Conservation (phyloP, 2,888 invertebrate species). For the Cheilosia urbana region DNA sequence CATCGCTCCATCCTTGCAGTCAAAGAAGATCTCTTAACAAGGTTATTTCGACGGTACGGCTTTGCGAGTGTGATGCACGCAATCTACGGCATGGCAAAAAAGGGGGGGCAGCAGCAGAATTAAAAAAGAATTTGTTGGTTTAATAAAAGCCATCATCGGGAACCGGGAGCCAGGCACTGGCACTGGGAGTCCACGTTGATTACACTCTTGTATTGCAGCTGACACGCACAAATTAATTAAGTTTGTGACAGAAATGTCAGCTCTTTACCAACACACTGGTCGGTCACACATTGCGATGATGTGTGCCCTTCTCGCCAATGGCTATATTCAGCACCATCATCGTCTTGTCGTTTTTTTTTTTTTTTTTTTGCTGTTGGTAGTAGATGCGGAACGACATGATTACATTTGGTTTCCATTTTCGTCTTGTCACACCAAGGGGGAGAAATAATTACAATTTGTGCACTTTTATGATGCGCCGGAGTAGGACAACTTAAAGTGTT, state of each 20-base stretch:
- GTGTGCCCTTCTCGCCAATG: conserved; percentile 36
- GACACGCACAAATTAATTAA: conserved; percentile 70
- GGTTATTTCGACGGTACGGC: conserved; percentile 49
- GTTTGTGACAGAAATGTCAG: conserved; percentile 66
- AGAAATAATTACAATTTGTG: conserved; percentile 51
- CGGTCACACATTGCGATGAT: conserved; percentile 43
- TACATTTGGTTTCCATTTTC: conserved; percentile 26
- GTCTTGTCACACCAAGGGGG: conserved; percentile 14
- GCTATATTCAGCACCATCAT: conserved; percentile 34
- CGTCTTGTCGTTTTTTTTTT: not conserved
- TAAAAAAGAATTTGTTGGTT: conserved; percentile 43
- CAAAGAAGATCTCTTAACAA: conserved; percentile 62
- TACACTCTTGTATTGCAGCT: conserved; percentile 63
- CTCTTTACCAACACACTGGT: conserved; percentile 42
- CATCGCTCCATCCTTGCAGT: conserved; percentile 41
- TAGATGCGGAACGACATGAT: conserved; percentile 29
- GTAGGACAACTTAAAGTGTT: conserved; percentile 39
- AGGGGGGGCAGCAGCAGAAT: not conserved
- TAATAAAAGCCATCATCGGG: conserved; percentile 28
- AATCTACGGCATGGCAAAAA: conserved; percentile 35
- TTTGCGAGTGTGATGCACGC: conserved; percentile 54
- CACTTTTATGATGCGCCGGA: conserved; percentile 37
- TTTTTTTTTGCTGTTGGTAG: not conserved
- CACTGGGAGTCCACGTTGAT: conserved; percentile 44
- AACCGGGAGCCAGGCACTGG: conserved; percentile 21